Evolutionary conservation across 2,113 vertebrate species (phyloP), one percentile per base, ranked within the genome.

Genomic region (Eonycteris spelaea): DNA sequence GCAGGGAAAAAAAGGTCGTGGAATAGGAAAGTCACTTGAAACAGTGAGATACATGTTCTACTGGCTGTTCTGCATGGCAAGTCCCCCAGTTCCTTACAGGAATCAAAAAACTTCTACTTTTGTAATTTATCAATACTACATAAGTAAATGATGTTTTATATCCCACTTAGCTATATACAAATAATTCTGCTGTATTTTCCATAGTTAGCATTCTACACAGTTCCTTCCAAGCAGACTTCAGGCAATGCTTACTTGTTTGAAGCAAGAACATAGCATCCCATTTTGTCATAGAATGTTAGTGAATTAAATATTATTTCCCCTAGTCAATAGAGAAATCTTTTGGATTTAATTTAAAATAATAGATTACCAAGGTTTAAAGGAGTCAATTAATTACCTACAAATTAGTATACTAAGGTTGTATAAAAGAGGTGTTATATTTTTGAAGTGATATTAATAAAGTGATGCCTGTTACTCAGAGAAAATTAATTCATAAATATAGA

Each of bases 211-310:
- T 90, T 40, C 57, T 85, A 24, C 19, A 21, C 12, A 65, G 26
- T 61, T 79, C 35, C 87, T 93, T 7, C n/a, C 79, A 92, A 86
- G n/a, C 12, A 48, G 43, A 82, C 14, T 65, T 70, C 13, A 74
- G 59, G 26, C 43, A 86, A 4, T 83, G 13, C 68, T 95, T 70
- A 61, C 30, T 45, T 94, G 45, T 96, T 90, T 82, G 35, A 93
- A 63, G 63, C 7, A 63, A 87, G 40, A 80, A 70, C 79, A 51
- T 83, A 77, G 86, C 30, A 84, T 87, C 55, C 45, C 88, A 26
- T 86, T 94, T 91, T 94, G n/a, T 89, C 38, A 89, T 30, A 96
- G 89, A 93, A 63, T 45, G 7, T 51, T 93, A n/a, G 26, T 70
- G 38, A 89, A 70, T 75, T 91, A 79, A 97, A 79, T 40, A 94